Evolutionary conservation across 2,113 vertebrate genomes (phyloP).

Genomic region (Siniperca knerii): DNA sequence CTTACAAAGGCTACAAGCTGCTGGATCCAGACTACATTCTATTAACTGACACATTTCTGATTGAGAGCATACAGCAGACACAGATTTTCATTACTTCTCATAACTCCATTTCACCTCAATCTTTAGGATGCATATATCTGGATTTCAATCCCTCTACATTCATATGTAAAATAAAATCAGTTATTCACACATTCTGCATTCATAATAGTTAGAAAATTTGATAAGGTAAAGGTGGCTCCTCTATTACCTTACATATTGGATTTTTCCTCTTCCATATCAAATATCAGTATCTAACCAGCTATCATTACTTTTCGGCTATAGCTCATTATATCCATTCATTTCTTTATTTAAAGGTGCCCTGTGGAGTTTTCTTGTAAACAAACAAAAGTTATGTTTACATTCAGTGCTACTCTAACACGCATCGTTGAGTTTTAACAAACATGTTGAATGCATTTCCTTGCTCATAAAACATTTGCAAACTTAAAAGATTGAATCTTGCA

Average conservation of each 20-base stretch:
- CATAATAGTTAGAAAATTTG: slow-evolving; percentile 21
- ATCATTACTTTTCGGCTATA: slow-evolving; percentile 14
- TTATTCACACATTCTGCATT: slow-evolving; percentile 18
- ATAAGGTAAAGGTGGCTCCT: slow-evolving; percentile 19
- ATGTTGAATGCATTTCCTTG: background rate
- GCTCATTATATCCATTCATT: slow-evolving; percentile 18
- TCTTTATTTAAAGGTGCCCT: slow-evolving; percentile 7
- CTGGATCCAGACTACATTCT: background rate
- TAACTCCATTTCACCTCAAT: slow-evolving; percentile 39
- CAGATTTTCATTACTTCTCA: slow-evolving; percentile 18
- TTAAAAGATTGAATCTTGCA: too few species aligned
- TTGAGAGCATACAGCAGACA: slow-evolving; percentile 18
- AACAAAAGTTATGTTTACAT: background rate
- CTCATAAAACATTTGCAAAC: background rate
- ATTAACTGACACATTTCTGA: slow-evolving; percentile 16
- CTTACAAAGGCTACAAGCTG: background rate
- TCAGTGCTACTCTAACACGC: background rate
- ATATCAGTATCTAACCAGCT: slow-evolving; percentile 21
- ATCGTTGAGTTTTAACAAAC: background rate
- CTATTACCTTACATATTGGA: slow-evolving; percentile 37
- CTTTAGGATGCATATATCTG: slow-evolving; percentile 4
- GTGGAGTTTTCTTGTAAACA: background rate
- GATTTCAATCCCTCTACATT: slow-evolving; percentile 9
- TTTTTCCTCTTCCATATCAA: slow-evolving; percentile 18
- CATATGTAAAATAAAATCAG: slow-evolving; percentile 25